phyloP scores from a whole-genome alignment of 2,797 vertebrate species.

The Orestias chungarensis region DNA sequence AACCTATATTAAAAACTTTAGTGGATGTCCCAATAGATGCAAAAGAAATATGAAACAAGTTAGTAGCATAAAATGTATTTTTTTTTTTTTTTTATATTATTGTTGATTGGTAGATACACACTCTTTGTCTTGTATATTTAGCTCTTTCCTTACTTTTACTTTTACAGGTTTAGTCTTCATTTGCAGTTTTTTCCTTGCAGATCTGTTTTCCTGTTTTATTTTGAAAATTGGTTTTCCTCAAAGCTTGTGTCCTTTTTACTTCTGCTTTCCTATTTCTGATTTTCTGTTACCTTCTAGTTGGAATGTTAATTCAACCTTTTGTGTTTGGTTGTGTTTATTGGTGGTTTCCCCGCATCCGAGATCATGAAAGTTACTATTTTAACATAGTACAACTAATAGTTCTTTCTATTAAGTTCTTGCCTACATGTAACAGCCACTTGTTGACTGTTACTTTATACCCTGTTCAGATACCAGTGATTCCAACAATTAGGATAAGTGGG shows the following conservation, averaged over 20 bases:
- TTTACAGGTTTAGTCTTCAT: no score
- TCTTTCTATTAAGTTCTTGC: background rate
- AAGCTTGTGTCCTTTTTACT: background rate
- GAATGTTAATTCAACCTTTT: background rate
- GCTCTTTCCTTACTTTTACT: no score
- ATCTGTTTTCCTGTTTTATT: background rate
- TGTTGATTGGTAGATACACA: no score
- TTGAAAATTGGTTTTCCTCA: background rate
- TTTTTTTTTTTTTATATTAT: no score
- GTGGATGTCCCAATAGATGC: no score
- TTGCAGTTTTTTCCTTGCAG: background rate
- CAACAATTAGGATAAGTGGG: slow-evolving; percentile 4
- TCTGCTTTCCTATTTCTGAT: background rate
- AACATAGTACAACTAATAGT: background rate
- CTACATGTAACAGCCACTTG: slow-evolving; percentile 1
- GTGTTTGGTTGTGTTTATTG: background rate
- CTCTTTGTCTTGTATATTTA: no score
- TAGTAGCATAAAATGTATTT: no score
- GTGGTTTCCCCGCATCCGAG: background rate
- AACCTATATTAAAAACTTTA: no score
- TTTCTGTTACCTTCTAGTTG: background rate
- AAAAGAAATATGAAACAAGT: no score
- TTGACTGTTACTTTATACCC: slow-evolving; percentile 4
- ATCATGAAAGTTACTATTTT: background rate
- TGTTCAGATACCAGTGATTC: background rate